phyloP scores from a whole-genome alignment of 2,888 invertebrate species.

The Cabera pusaria region DNA sequence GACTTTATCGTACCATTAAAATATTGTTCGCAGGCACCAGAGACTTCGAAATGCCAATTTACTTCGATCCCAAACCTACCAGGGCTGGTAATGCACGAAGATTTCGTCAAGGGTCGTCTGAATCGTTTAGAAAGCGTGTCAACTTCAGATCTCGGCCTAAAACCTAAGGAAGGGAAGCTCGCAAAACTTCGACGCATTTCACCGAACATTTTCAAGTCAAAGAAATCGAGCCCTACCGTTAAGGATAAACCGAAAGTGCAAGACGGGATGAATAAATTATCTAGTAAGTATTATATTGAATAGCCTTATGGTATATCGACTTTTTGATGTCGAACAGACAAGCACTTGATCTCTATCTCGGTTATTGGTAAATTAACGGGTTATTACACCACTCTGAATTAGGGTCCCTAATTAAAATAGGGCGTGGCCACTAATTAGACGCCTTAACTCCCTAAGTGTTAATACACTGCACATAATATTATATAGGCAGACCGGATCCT shows the following conservation, averaged over 20 bases:
- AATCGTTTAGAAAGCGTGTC: constrained; percentile 62
- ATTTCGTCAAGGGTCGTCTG: constrained; percentile 45
- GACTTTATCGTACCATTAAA: too few species aligned
- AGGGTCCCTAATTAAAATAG: too few species aligned
- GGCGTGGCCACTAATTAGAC: too few species aligned
- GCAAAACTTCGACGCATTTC: constrained; percentile 60
- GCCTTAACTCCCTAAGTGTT: too few species aligned
- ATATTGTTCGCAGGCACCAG: constrained; percentile 53
- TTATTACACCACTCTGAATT: too few species aligned
- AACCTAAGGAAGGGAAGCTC: constrained; percentile 45
- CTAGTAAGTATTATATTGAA: constrained; percentile 54
- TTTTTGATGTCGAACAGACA: too few species aligned
- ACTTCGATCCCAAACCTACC: constrained; percentile 72
- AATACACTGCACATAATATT: too few species aligned
- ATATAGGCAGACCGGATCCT: too few species aligned
- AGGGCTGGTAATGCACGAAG: constrained; percentile 44
- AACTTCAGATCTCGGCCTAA: constrained; percentile 52
- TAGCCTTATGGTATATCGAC: too few species aligned
- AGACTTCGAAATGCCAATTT: constrained; percentile 60
- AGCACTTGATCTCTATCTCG: too few species aligned
- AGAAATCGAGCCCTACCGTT: constrained; percentile 40
- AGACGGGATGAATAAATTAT: constrained; percentile 50
- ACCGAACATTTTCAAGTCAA: constrained; percentile 58
- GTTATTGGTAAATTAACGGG: too few species aligned
- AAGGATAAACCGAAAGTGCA: constrained; percentile 46